A percentile compares a stretch with the other conserved stretches of the same genome.
Conservation (phyloP, 53 echinoderm and acorn worm species). For the Astropecten irregularis region DNA sequence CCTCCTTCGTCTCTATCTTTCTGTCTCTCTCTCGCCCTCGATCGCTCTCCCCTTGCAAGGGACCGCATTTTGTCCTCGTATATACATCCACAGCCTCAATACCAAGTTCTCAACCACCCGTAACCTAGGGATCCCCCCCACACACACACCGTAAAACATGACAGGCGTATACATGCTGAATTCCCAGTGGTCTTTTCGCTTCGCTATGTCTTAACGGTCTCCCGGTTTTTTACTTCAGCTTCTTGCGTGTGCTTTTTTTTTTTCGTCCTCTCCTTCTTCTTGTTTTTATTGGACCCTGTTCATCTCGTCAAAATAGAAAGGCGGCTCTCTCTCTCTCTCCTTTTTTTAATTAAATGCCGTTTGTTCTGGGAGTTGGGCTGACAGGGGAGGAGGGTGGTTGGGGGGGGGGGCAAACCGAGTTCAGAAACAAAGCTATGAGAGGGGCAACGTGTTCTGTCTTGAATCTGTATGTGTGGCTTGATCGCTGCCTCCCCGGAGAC, state of each 20-base stretch:
- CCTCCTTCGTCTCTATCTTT: no score
- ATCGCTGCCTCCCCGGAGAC: no score
- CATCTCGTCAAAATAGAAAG: neutral
- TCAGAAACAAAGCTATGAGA: neutral
- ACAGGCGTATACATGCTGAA: no score
- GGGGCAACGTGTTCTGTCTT: no score
- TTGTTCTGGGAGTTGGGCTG: constrained; percentile 29
- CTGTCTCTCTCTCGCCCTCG: no score
- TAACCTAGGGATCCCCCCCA: neutral
- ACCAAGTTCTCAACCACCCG: constrained; percentile 23
- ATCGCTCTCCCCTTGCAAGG: constrained; percentile 4
- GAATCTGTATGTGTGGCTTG: no score
- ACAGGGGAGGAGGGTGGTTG: no score
- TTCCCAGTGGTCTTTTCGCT: no score
- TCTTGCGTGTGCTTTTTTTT: no score
- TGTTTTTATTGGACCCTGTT: constrained; percentile 33
- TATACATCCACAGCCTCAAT: constrained; percentile 9
- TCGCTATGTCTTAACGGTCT: neutral
- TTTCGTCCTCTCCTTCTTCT: no score
- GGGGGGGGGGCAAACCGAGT: neutral
- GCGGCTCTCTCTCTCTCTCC: neutral
- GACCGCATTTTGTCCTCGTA: no score
- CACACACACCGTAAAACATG: no score
- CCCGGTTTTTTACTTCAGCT: neutral
- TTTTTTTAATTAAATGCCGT: constrained; percentile 53